phyloP scores from a whole-genome alignment of 2,113 vertebrate species.

The Passer domesticus region DNA sequence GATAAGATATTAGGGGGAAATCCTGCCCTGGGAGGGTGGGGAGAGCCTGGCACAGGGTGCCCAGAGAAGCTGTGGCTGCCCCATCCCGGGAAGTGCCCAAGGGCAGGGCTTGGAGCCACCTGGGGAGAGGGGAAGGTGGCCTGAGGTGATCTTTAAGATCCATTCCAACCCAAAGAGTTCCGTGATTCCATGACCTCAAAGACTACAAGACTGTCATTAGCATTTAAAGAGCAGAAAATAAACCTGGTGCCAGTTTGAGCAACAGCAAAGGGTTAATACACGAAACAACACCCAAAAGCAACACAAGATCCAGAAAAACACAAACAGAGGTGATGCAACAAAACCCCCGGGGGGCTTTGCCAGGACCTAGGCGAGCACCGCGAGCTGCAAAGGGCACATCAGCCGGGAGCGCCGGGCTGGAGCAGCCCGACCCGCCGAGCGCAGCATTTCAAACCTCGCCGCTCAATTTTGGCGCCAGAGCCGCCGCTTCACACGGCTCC shows the following conservation, averaged over 20 bases:
- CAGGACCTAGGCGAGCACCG: accelerated
- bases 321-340: not conserved
- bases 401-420: not conserved
- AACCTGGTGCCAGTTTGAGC: not conserved
- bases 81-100: not conserved
- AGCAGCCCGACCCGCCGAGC: not conserved
- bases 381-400: not conserved
- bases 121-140: not conserved
- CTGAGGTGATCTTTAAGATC: not conserved
- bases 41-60: not conserved
- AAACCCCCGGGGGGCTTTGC: not conserved
- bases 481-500: not conserved
- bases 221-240: not conserved
- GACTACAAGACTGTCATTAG: not conserved
- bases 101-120: not conserved
- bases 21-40: not conserved
- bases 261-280: not conserved
- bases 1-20: not conserved
- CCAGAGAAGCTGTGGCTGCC: not conserved
- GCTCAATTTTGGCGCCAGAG: conserved; percentile 27
- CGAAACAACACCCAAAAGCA: not conserved
- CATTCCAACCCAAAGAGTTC: not conserved
- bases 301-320: not conserved
- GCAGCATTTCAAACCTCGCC: not conserved
- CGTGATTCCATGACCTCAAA: not conserved